Base-by-base conservation (phyloP, 2,888 invertebrate genomes). In the Globia sparganii region DNA sequence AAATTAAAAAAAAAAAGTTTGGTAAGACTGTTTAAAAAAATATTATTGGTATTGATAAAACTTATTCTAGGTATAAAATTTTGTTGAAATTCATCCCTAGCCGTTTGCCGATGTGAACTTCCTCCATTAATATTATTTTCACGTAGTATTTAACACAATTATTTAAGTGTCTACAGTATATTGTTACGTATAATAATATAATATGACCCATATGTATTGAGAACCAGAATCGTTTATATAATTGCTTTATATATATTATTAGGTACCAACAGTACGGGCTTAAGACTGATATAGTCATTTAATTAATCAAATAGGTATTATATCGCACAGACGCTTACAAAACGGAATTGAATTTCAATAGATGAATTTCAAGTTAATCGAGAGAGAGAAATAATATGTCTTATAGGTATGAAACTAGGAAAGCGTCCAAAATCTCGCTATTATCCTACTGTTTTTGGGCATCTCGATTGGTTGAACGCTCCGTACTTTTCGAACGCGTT, bases 251-350 rank as follows among this genome's bases (percentile, higher is more conserved):
- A 71, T 75, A 74, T 61, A 75, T 62, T 67, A 61, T 80, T n/a
- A n/a, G n/a, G 62, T 80, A 84, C 66, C 72, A 61, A 73, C 21
- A 75, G 77, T 72, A 85, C 83, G 86, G 82, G 74, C 71, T 84
- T 82, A 87, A 87, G 87, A 87, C 87, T 87, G 87, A 87, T 77
- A 78, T 87, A 80, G 21, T 79, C 76, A 80, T 84, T 81, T 79
- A 79, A 87, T 72, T 74, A 78, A 77, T 72, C 62, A 75, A 67
- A 71, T 82, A 85, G 67, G 61, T 72, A 81, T 71, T 80, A 66
- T 75, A 81, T 68, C 70, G 62, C 75, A 81, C 74, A 77, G 43
- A 75, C 76, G 72, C 77, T 79, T 83, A 77, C 61, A 73, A 83
- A 68, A 73, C 28, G 86, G 83, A 88, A 87, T 86, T 86, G 83